phyloP scores from a whole-genome alignment of 2,888 invertebrate genomes.

The Drosophila borealis region DNA sequence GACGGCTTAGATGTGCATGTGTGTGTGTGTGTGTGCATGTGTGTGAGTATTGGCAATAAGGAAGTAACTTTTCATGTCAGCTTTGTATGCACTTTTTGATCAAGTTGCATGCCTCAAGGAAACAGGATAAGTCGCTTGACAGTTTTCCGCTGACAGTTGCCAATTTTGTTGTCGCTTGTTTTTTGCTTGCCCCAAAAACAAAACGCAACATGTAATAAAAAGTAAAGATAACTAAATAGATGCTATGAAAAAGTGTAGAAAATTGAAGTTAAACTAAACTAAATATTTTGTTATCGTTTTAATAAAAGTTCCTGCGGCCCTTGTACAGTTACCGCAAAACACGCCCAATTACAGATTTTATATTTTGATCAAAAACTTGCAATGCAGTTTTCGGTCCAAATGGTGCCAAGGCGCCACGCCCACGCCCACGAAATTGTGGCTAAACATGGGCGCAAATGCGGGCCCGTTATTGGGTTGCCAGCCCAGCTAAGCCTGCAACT shows the following conservation, averaged over 20 bases:
- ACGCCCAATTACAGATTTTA: background rate
- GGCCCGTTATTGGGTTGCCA: conserved; percentile 53
- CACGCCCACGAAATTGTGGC: conserved; percentile 41
- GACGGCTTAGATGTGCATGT: conserved; percentile 64
- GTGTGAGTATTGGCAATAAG: conserved; percentile 70
- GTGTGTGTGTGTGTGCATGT: conserved; percentile 29
- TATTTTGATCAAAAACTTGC: background rate
- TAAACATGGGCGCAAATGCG: conserved; percentile 59
- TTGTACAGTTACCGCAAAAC: conserved; percentile 10
- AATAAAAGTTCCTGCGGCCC: background rate
- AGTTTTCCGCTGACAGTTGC: conserved; percentile 54
- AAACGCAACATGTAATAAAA: conserved; percentile 18
- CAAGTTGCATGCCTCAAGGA: conserved; percentile 54
- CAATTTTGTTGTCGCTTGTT: conserved; percentile 15
- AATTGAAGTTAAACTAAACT: background rate
- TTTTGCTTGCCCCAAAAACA: background rate
- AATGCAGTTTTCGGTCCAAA: conserved; percentile 16
- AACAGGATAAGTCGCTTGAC: conserved; percentile 73
- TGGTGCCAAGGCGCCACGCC: conserved; percentile 49
- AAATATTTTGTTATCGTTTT: background rate
- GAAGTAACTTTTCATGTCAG: conserved; percentile 76
- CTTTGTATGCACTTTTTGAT: conserved; percentile 57
- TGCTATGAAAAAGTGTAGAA: conserved; percentile 4
- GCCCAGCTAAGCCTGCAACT: conserved; percentile 44
- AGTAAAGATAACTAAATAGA: conserved; percentile 1